Evolutionary conservation across 2,113 vertebrate species (phyloP), one percentile per base, ranked within the genome.

Genomic region (Corynorhinus townsendii): DNA sequence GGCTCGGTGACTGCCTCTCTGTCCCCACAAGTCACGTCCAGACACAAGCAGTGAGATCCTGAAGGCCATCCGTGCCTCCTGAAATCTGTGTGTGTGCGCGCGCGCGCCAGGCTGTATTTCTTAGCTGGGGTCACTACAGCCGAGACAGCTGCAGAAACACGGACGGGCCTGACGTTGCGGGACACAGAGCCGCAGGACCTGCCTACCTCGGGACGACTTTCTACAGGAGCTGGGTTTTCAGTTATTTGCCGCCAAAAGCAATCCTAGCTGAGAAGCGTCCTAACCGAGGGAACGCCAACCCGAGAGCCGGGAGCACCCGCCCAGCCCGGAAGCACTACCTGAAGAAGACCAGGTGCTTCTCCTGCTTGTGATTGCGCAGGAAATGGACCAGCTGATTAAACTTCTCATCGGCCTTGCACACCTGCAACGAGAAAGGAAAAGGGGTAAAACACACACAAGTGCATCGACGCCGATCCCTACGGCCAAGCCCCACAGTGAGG

Each of bases 271-370:
- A 30, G 62, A 28, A 16, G 2, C 33, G 19, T 22, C 40, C n/a
- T 72, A 26, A 11, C 47, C 0, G 16, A n/a, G 64, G 11, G 49
- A 54, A 75, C 40, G 15, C 19, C 43, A 68, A 38, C 43, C 40
- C 16, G 11, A 62, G 40, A 40, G 15, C 30, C 6, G 1, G 35
- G 8, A 0, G 2, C 19, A 26, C 19, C 80, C 22, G 6, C 16
- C 47, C 20, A 22, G 75, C 19, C 38, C 45, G 3, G 30, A 16
- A 1, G 14, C 54, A 73, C 16, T 97, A 99, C 99, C 99, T 99
- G 98, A 99, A 99, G 96, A 99, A 99, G 38, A 99, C 98, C 7
- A 99, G 98, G 62, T 99, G 98, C 91, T 99, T 99, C 86, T 99
- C 98, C 7, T 99, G 98, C 86, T 99, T 99, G 97, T 98, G 99